These are phyloP conservation scores for Glaucopsyche alexis DNA, from an alignment of 2,888 invertebrate species.

Conservation along the genomic window DNA sequence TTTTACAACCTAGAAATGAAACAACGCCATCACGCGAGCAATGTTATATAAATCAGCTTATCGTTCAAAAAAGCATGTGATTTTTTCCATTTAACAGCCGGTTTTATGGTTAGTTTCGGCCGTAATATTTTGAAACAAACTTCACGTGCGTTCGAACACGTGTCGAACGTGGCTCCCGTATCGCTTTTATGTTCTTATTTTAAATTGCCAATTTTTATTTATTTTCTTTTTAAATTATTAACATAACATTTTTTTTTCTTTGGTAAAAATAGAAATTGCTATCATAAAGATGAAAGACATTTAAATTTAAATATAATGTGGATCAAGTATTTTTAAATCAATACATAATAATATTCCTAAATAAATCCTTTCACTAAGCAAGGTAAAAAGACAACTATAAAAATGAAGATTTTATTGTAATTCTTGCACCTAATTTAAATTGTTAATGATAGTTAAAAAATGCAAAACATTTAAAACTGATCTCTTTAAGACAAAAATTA, in stretches of 20 bases:
- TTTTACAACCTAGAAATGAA: neutral
- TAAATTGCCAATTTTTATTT: conserved; percentile 20
- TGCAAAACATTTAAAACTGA: neutral
- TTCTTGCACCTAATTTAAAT: neutral
- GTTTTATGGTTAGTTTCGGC: conserved; percentile 43
- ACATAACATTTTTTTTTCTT: neutral
- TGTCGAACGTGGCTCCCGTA: conserved; percentile 28
- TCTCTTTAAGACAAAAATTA: neutral
- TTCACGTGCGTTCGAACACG: conserved; percentile 33
- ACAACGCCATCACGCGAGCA: neutral
- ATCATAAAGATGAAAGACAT: neutral
- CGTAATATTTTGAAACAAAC: conserved; percentile 47
- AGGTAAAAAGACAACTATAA: neutral
- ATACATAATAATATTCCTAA: neutral
- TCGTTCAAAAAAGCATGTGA: conserved; percentile 28
- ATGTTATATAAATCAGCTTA: conserved; percentile 20
- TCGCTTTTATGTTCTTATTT: conserved; percentile 35
- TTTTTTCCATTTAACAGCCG: conserved; percentile 29
- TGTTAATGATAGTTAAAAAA: neutral
- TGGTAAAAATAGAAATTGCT: neutral
- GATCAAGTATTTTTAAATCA: no score
- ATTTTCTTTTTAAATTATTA: neutral
- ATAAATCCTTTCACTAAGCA: neutral
- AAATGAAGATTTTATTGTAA: neutral
- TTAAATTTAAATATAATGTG: no score